Conservation (phyloP, 1,140 invertebrate genomes). For the Lucilia cuprina region DNA sequence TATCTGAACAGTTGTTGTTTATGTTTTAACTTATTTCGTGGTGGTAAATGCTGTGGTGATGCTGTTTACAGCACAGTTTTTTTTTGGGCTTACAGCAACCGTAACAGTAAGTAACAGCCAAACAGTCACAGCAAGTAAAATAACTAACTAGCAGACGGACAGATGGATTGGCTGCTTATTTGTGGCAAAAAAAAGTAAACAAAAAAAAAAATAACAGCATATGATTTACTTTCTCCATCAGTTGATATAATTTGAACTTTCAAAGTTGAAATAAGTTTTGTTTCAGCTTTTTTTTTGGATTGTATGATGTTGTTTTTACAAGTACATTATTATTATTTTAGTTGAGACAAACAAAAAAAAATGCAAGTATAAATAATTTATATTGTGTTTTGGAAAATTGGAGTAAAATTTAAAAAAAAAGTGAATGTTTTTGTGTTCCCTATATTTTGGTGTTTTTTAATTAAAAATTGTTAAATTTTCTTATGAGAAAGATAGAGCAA, state of each 20-base stretch:
- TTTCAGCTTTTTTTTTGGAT: not conserved
- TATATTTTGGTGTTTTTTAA: not conserved
- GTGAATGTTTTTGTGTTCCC: not conserved
- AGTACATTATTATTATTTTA: not conserved
- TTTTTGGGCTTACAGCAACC: not conserved
- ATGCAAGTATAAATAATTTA: too few species aligned
- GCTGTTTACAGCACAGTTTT: not conserved
- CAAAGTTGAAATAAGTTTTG: conserved; percentile 23
- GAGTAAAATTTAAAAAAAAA: not conserved
- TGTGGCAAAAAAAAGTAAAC: not conserved
- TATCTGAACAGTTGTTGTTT: not conserved
- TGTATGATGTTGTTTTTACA: conserved; percentile 5
- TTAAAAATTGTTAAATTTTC: too few species aligned
- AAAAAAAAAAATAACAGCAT: not conserved
- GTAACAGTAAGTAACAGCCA: not conserved
- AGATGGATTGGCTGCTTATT: not conserved
- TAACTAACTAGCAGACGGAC: not conserved
- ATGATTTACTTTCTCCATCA: conserved; percentile 32
- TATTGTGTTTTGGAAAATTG: not conserved
- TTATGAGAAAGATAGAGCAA: too few species aligned
- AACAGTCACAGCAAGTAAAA: not conserved
- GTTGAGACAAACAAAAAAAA: not conserved
- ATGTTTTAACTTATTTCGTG: not conserved
- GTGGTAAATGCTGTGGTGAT: not conserved
- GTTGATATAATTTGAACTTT: conserved; percentile 35